phyloP scores from a whole-genome alignment of 2,113 vertebrate species.

The Sinocyclocheilus rhinocerous region DNA sequence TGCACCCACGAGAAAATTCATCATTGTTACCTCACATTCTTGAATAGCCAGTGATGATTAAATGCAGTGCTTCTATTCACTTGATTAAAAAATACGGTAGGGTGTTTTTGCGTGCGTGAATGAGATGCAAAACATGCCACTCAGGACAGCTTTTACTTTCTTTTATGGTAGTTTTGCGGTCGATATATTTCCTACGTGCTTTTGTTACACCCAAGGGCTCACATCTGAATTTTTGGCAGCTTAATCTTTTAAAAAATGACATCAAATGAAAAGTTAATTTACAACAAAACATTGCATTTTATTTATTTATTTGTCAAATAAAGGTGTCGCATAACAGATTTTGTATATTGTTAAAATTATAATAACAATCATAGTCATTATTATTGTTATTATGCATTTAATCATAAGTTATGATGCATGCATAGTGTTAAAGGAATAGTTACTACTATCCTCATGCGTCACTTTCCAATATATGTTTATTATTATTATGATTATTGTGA shows the following conservation, averaged over 20 bases:
- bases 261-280: neutral
- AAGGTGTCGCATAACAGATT: no score
- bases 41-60: slow-evolving; percentile 43
- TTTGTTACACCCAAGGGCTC: neutral
- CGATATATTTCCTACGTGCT: neutral
- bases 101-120: neutral
- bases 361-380: no score
- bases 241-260: neutral
- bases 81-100: slow-evolving; percentile 48
- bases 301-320: no score
- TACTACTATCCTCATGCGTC: no score
- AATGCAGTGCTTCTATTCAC: slow-evolving; percentile 29
- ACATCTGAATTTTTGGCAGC: neutral
- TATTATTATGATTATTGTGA: no score
- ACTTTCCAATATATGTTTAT: no score
- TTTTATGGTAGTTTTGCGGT: neutral
- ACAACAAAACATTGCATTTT: no score
- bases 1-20: slow-evolving; percentile 35
- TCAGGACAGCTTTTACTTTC: neutral
- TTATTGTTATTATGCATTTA: no score
- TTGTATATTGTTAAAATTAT: no score
- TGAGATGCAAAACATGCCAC: slow-evolving; percentile 13
- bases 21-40: slow-evolving; percentile 39
- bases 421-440: no score
- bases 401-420: no score